These are phyloP conservation scores for Spermophilus dauricus DNA, from an alignment of 2,113 vertebrate genomes.

Conservation along the genomic window DNA sequence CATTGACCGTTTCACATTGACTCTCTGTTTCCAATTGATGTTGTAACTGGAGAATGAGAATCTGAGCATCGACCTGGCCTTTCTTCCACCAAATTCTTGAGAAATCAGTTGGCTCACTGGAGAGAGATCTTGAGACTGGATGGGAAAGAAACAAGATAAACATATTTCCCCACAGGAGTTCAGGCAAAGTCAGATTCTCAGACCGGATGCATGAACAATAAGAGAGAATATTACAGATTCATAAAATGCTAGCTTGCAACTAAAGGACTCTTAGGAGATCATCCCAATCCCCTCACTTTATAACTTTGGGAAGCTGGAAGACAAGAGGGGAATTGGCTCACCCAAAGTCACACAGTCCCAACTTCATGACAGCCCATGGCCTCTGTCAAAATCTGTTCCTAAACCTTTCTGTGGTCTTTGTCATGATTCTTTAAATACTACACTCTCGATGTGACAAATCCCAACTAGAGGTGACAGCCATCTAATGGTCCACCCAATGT, in stretches of 20 bases:
- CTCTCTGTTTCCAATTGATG: conserved; percentile 85
- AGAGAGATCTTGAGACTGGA: not conserved
- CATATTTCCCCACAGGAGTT: not conserved
- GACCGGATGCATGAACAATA: not conserved
- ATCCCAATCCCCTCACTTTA: not conserved
- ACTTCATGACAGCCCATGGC: not conserved
- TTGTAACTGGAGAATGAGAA: conserved; percentile 88
- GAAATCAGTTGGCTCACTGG: not conserved
- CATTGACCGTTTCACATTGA: conserved; percentile 91
- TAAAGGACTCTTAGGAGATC: not conserved
- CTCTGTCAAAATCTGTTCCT: not conserved
- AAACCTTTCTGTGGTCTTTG: not conserved
- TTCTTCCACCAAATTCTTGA: conserved; percentile 48
- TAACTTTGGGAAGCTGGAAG: not conserved
- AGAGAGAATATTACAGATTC: not conserved
- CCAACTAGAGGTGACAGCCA: not conserved
- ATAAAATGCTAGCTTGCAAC: not conserved
- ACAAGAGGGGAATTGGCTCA: not conserved
- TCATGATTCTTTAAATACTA: not conserved
- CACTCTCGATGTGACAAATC: not conserved
- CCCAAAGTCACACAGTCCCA: not conserved
- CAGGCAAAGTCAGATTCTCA: not conserved
- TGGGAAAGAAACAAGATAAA: not conserved
- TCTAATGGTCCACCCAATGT: not conserved
- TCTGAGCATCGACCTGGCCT: conserved; percentile 70